These are phyloP conservation scores for Osmerus mordax DNA, from an alignment of 2,113 vertebrate genomes.

Conservation along the genomic window DNA sequence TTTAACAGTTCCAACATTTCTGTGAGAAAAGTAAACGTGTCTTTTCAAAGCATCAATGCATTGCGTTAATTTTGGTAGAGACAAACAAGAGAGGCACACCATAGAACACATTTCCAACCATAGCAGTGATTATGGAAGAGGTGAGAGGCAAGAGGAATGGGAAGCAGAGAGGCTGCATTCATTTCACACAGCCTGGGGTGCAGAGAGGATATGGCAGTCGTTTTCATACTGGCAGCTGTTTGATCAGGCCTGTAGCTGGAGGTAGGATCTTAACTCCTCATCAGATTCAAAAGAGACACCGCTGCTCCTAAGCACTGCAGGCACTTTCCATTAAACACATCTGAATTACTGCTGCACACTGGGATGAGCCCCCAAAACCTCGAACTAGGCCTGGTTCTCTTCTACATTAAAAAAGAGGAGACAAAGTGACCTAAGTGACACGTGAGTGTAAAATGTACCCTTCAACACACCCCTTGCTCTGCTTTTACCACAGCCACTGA, in stretches of 20 bases:
- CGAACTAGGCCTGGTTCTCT: slow-evolving; percentile 23
- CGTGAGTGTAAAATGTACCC: no score
- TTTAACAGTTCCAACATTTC: background rate
- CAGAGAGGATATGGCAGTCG: slow-evolving; percentile 57
- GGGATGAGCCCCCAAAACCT: slow-evolving; percentile 26
- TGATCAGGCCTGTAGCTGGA: slow-evolving; percentile 62
- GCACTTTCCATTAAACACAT: slow-evolving; percentile 60
- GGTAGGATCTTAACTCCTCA: slow-evolving; percentile 56
- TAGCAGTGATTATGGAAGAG: slow-evolving; percentile 46
- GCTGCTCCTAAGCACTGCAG: slow-evolving; percentile 51
- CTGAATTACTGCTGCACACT: slow-evolving; percentile 23
- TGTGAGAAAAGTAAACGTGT: background rate
- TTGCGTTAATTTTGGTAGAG: slow-evolving; percentile 34
- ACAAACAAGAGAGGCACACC: slow-evolving; percentile 61
- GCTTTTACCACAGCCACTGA: slow-evolving; percentile 42
- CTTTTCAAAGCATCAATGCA: no score
- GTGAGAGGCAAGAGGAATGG: slow-evolving; percentile 4
- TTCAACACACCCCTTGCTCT: background rate
- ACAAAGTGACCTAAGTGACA: no score
- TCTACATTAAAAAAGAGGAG: background rate
- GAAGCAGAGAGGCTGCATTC: slow-evolving; percentile 54
- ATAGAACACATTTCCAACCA: slow-evolving; percentile 68
- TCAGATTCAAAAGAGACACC: slow-evolving; percentile 61
- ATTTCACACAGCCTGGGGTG: slow-evolving; percentile 61
- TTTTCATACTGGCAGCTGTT: slow-evolving; percentile 67